Conservation (phyloP, 2,888 invertebrate species). For the Congeria kusceri region DNA sequence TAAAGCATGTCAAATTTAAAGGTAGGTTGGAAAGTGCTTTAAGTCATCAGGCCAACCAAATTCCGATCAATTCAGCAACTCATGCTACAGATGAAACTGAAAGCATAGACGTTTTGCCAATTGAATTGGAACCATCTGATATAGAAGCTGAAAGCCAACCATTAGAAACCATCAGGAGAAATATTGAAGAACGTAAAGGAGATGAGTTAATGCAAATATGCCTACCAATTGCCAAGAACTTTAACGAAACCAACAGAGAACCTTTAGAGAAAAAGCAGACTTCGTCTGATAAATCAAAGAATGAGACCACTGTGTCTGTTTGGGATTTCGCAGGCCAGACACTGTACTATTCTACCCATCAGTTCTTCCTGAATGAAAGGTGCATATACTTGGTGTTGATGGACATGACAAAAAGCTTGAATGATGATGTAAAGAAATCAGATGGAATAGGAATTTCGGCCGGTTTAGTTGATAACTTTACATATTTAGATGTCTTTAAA, state of each 20-base stretch:
- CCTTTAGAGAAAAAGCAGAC: neutral
- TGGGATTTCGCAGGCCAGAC: constrained; percentile 57
- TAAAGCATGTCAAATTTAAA: neutral
- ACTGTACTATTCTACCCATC: constrained; percentile 58
- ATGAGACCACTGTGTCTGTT: constrained; percentile 26
- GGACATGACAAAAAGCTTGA: constrained; percentile 37
- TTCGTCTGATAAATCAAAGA: neutral
- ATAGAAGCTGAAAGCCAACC: neutral
- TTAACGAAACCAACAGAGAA: neutral
- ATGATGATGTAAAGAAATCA: constrained; percentile 8
- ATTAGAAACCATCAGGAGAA: neutral
- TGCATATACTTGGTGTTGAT: constrained; percentile 53
- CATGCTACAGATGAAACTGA: no score
- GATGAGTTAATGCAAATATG: neutral
- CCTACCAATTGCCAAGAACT: neutral
- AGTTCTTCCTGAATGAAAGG: constrained; percentile 54
- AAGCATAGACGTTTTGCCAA: no score
- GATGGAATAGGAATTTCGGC: neutral
- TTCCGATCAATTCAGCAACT: neutral
- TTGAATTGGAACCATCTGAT: no score
- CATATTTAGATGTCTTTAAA: constrained; percentile 52
- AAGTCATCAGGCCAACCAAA: neutral
- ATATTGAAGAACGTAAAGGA: neutral
- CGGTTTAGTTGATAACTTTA: constrained; percentile 17
- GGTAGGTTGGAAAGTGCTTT: no score